phyloP scores from a whole-genome alignment of 2,888 invertebrate species.

The Tetrapedia diversipes region DNA sequence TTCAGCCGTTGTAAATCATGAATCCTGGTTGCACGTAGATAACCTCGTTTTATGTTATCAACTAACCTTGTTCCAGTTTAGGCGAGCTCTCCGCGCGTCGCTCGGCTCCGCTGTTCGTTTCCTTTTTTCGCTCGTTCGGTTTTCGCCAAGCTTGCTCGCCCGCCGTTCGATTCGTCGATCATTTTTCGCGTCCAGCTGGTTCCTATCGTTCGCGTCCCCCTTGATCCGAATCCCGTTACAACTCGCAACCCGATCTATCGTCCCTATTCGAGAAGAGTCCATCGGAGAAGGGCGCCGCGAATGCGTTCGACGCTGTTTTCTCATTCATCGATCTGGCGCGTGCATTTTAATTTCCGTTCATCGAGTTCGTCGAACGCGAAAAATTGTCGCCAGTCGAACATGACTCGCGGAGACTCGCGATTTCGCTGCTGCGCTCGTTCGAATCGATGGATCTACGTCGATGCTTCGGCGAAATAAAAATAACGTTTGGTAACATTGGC shows the following conservation, averaged over 20 bases:
- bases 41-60: constrained; percentile 54
- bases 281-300: neutral
- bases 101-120: neutral
- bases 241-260: no score
- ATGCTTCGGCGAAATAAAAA: no score
- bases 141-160: neutral
- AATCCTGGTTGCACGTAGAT: constrained; percentile 46
- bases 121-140: constrained; percentile 17
- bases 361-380: neutral
- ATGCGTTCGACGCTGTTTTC: no score
- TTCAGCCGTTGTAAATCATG: constrained; percentile 39
- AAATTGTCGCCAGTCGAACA: neutral
- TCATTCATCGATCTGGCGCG: no score
- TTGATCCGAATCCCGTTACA: neutral
- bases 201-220: neutral
- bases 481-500: no score
- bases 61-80: constrained; percentile 53
- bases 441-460: no score
- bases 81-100: constrained; percentile 10
- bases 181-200: neutral
- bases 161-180: neutral
- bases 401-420: neutral
- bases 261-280: no score
- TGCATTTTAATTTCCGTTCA: constrained; percentile 6
- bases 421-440: neutral